Percentiles rank a stretch among this genome's conserved stretches.
Evolutionary conservation across 1,140 invertebrate species (phyloP).

Genomic region (Dinoponera quadriceps): DNA sequence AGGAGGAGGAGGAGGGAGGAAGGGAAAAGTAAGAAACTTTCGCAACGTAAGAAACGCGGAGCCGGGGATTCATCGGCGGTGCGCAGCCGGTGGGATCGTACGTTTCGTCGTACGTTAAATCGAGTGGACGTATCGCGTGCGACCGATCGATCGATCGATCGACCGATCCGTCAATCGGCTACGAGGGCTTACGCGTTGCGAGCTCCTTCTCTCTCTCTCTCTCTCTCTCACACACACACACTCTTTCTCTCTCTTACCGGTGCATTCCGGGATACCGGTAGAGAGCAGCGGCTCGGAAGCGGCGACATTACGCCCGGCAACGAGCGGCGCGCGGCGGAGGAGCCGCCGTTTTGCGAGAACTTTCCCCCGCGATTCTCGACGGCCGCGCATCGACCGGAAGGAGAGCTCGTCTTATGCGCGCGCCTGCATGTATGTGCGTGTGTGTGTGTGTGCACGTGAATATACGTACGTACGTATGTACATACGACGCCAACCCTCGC

Average conservation of each 20-base stretch:
- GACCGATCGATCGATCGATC: conserved; percentile 63
- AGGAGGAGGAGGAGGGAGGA: conserved; percentile 53
- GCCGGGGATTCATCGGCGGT: conserved; percentile 24
- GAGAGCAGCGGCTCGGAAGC: conserved; percentile 22
- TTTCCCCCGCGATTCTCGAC: conserved; percentile 71
- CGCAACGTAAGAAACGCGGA: conserved; percentile 36
- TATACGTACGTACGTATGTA: conserved; percentile 25
- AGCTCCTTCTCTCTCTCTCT: too few species aligned
- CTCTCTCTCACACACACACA: too few species aligned
- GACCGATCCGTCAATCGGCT: conserved; percentile 14
- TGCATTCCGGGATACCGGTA: conserved; percentile 22
- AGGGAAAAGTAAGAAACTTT: conserved; percentile 59
- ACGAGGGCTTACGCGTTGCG: background rate
- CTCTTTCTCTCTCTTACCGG: background rate
- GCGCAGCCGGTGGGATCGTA: background rate
- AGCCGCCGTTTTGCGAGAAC: conserved; percentile 48
- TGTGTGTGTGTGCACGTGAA: conserved; percentile 40
- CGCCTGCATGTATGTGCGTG: too few species aligned
- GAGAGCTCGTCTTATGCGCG: conserved; percentile 70
- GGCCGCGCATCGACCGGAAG: conserved; percentile 72
- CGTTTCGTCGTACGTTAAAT: conserved; percentile 47
- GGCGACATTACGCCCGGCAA: conserved; percentile 42
- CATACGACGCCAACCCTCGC: conserved; percentile 66
- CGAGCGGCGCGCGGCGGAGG: background rate
- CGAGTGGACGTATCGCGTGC: conserved; percentile 51